Conservation (phyloP, 2,888 invertebrate genomes). For the Arctia plantaginis region DNA sequence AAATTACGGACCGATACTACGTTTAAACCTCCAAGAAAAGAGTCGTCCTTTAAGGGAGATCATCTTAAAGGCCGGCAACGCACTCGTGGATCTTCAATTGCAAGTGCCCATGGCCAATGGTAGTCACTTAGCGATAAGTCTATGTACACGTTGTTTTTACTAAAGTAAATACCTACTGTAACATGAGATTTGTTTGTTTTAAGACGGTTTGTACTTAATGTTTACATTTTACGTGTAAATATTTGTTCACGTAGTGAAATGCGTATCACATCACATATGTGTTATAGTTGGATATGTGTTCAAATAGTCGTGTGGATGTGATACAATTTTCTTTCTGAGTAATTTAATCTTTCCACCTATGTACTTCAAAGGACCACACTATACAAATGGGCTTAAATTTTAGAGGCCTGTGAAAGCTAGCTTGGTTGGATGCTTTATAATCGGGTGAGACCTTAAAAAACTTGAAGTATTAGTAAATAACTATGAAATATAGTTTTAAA, state of each 20-base stretch:
- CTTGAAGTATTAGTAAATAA: too few relatives aligned
- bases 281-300: background rate
- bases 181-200: background rate
- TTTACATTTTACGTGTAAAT: background rate
- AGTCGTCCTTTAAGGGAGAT: too few relatives aligned
- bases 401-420: too few relatives aligned
- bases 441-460: too few relatives aligned
- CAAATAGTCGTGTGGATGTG: background rate
- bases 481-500: too few relatives aligned
- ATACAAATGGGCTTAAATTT: too few relatives aligned
- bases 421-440: too few relatives aligned
- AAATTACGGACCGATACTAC: background rate
- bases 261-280: background rate
- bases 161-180: background rate
- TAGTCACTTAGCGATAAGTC: too few relatives aligned
- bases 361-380: background rate
- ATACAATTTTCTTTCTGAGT: background rate
- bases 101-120: too few relatives aligned
- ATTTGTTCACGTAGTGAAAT: background rate
- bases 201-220: background rate
- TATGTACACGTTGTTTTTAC: background rate
- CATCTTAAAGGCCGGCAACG: too few relatives aligned
- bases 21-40: too few relatives aligned
- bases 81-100: too few relatives aligned
- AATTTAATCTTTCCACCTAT: background rate